These are phyloP conservation scores for Volucella bombylans DNA, from an alignment of 2,888 invertebrate species.

Conservation along the genomic window DNA sequence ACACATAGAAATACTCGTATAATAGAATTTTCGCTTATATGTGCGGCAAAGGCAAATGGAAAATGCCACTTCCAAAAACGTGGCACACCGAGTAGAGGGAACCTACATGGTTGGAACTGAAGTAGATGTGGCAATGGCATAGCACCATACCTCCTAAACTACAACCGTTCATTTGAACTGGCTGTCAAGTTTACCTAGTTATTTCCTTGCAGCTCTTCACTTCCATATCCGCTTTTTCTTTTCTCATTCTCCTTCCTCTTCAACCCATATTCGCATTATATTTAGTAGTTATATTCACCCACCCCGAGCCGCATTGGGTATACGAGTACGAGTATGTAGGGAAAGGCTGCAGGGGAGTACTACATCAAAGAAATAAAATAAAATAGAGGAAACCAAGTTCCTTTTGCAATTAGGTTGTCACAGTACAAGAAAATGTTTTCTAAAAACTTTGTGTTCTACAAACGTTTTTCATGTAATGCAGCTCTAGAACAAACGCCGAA, in stretches of 20 bases:
- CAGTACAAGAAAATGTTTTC: constrained; percentile 57
- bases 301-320: constrained; percentile 13
- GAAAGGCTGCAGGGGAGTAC: background rate
- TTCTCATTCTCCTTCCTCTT: background rate
- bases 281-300: constrained; percentile 15
- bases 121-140: constrained; percentile 8
- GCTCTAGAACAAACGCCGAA: constrained; percentile 15
- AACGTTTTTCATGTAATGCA: constrained; percentile 55
- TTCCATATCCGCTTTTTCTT: constrained; percentile 57
- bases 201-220: constrained; percentile 73
- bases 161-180: constrained; percentile 71
- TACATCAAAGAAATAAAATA: background rate
- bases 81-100: constrained; percentile 5
- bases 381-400: constrained; percentile 60
- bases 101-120: constrained; percentile 31
- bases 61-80: background rate
- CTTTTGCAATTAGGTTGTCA: constrained; percentile 72
- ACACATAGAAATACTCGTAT: background rate
- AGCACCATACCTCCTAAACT: constrained; percentile 61
- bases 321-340: background rate
- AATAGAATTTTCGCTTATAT: constrained; percentile 20
- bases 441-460: constrained; percentile 49
- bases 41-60: constrained; percentile 22
- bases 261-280: background rate
- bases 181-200: constrained; percentile 73